Percentiles rank a stretch among this genome's conserved stretches.
Conservation (phyloP, 30 jellyfish, hydroid and myxozoan species). For the Turritopsis dohrnii region DNA sequence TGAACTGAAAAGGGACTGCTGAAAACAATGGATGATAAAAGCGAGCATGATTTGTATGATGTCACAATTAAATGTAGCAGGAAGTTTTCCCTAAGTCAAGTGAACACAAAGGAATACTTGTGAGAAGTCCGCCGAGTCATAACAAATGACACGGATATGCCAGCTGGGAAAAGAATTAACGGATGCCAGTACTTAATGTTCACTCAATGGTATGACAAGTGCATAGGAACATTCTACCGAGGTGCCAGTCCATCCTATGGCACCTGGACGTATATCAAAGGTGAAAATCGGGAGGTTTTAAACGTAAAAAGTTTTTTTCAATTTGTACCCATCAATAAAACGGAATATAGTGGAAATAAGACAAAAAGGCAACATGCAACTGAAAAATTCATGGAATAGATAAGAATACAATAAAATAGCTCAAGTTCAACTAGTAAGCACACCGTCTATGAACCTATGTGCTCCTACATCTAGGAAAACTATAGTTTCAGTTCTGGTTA, state of each 20-base stretch:
- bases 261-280: neutral
- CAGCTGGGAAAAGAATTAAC: neutral
- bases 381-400: neutral
- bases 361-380: neutral
- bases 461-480: too few relatives aligned
- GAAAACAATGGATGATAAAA: neutral
- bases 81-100: neutral
- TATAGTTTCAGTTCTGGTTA: too few relatives aligned
- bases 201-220: neutral
- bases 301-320: neutral
- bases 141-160: neutral
- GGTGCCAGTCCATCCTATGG: neutral
- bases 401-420: too few relatives aligned
- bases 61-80: neutral
- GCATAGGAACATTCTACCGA: neutral
- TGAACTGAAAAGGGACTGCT: neutral
- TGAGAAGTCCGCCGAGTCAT: neutral
- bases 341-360: neutral
- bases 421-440: too few relatives aligned
- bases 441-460: too few relatives aligned
- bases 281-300: neutral
- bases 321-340: neutral
- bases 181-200: neutral
- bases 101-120: neutral
- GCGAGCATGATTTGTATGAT: neutral